phyloP scores from a whole-genome alignment of 2,797 vertebrate species.

The Cyprinodon diabolis region DNA sequence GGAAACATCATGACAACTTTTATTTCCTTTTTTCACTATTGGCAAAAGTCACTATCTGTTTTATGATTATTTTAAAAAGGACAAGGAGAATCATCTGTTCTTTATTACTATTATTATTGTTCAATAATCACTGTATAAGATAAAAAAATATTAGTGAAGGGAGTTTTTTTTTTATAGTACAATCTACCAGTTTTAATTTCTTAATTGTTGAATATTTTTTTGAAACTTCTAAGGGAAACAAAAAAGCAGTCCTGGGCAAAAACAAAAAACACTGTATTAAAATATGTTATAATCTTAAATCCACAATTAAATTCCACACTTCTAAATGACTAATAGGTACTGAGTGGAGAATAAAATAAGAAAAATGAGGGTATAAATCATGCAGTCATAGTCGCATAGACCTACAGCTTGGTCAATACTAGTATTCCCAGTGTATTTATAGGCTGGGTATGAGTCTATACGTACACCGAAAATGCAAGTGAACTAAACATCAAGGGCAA shows the following conservation, averaged over 20 bases:
- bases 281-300: background rate
- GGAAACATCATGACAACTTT: too few relatives aligned
- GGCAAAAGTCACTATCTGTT: too few relatives aligned
- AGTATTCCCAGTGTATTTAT: background rate
- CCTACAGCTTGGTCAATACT: conserved; percentile 21
- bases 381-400: conserved; percentile 6
- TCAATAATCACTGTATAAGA: background rate
- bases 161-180: background rate
- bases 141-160: background rate
- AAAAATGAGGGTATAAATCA: conserved; percentile 6
- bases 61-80: background rate
- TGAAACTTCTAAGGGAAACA: background rate
- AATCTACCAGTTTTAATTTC: background rate
- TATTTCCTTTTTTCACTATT: too few relatives aligned
- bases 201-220: background rate
- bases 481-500: conserved; percentile 79
- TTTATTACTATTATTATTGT: background rate
- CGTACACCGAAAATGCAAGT: conserved; percentile 58
- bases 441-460: conserved; percentile 46
- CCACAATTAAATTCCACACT: background rate
- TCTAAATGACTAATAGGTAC: background rate
- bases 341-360: background rate
- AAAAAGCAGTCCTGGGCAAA: background rate
- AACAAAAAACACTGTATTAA: background rate
- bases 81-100: background rate